Evolutionary conservation across 92 coral and sea anemone genomes (phyloP).

Genomic region (Zoanthus sociatus): DNA sequence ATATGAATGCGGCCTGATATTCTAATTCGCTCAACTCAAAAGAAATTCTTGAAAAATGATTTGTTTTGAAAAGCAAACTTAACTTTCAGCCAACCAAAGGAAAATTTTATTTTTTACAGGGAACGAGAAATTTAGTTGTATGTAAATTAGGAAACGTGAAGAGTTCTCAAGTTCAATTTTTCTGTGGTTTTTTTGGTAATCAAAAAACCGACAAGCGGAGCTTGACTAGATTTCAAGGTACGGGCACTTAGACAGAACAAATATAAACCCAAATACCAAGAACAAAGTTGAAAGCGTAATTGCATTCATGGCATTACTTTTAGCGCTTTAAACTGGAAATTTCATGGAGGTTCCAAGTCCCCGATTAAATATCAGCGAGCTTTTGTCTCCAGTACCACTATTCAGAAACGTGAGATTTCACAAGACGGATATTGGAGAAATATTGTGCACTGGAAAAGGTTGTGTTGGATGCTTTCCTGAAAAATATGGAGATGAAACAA

Average conservation of each 20-base stretch:
- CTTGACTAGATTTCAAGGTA: not conserved
- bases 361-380: conserved; percentile 34
- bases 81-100: not conserved
- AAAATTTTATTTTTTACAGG: not conserved
- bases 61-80: not conserved
- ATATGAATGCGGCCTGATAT: not conserved
- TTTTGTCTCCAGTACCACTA: conserved; percentile 69
- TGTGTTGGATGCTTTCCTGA: conserved; percentile 83
- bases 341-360: conserved; percentile 10
- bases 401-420: conserved; percentile 73
- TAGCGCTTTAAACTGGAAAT: not conserved
- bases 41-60: not conserved
- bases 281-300: not conserved
- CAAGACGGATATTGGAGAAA: conserved; percentile 68
- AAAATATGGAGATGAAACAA: conserved; percentile 58
- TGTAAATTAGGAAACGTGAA: not conserved
- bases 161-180: not conserved
- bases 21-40: not conserved
- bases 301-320: not conserved
- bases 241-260: not conserved
- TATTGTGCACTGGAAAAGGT: conserved; percentile 85
- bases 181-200: not conserved
- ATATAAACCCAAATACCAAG: not conserved
- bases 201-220: not conserved
- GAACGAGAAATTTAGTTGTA: not conserved